These are phyloP conservation scores for Eulithis testata DNA, from an alignment of 2,888 invertebrate genomes.

Conservation along the genomic window DNA sequence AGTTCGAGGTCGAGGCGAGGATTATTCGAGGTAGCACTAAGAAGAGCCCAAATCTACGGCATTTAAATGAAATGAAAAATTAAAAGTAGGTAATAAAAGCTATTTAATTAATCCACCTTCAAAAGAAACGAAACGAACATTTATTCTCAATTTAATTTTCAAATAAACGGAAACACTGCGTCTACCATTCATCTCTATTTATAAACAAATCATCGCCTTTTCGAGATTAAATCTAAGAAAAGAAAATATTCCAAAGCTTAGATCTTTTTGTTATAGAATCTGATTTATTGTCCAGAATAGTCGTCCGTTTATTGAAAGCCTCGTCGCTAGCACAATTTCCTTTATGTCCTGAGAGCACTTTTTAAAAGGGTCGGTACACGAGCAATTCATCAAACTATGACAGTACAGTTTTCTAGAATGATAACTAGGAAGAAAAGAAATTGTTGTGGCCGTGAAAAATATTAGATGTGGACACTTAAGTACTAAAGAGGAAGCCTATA, in stretches of 20 bases:
- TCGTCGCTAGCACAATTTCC: constrained; percentile 43
- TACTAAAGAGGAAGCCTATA: too few relatives aligned
- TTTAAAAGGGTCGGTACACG: constrained; percentile 51
- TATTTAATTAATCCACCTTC: not conserved
- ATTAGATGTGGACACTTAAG: too few relatives aligned
- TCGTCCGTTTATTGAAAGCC: constrained; percentile 53
- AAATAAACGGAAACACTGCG: not conserved
- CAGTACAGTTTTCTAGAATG: too few relatives aligned
- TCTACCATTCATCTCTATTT: not conserved
- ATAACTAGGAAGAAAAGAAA: too few relatives aligned
- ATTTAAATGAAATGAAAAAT: too few relatives aligned
- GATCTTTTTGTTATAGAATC: constrained; percentile 38
- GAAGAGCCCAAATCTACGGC: too few relatives aligned
- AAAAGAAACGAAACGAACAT: not conserved
- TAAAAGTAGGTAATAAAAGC: not conserved
- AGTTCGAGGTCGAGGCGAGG: too few relatives aligned
- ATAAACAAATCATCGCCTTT: constrained; percentile 31
- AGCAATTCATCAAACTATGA: constrained; percentile 6
- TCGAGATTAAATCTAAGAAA: constrained; percentile 40
- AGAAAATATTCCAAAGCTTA: constrained; percentile 30
- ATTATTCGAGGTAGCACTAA: too few relatives aligned
- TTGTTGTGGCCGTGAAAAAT: too few relatives aligned
- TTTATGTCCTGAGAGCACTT: constrained; percentile 61
- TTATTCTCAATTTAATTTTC: not conserved
- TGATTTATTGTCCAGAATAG: constrained; percentile 53